These are phyloP conservation scores for Drosophila yooni DNA, from an alignment of 2,888 invertebrate species.

Conservation along the genomic window DNA sequence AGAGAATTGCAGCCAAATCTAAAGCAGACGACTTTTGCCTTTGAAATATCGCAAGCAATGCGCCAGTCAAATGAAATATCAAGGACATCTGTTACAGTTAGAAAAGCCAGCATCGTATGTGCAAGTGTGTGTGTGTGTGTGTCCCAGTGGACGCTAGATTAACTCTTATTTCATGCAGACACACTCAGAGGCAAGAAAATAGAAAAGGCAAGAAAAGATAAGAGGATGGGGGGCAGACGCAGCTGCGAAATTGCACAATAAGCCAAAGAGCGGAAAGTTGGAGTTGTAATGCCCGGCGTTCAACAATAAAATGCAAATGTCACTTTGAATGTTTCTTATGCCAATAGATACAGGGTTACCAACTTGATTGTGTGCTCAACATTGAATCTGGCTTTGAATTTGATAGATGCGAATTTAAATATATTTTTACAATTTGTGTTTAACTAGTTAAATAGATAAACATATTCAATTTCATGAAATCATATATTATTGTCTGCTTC, in stretches of 20 bases:
- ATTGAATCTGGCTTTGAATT: neutral
- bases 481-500: too few relatives aligned
- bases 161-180: slow-evolving; percentile 74
- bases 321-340: slow-evolving; percentile 63
- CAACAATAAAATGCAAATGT: slow-evolving; percentile 77
- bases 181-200: slow-evolving; percentile 48
- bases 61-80: slow-evolving; percentile 64
- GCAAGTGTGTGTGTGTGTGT: slow-evolving; percentile 19
- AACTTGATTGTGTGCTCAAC: neutral
- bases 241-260: slow-evolving; percentile 65
- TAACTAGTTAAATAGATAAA: neutral
- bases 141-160: slow-evolving; percentile 73
- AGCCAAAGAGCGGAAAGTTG: slow-evolving; percentile 68
- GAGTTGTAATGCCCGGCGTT: slow-evolving; percentile 62
- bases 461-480: too few relatives aligned
- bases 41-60: slow-evolving; percentile 53
- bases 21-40: slow-evolving; percentile 50
- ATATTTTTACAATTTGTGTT: neutral
- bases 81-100: slow-evolving; percentile 69
- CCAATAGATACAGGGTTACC: slow-evolving; percentile 47
- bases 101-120: slow-evolving; percentile 26
- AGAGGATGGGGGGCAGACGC: slow-evolving; percentile 14
- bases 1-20: slow-evolving; percentile 55
- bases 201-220: slow-evolving; percentile 31
- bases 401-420: neutral